Base-by-base conservation (phyloP, 2,888 invertebrate genomes). In the Orchestes rusci region DNA sequence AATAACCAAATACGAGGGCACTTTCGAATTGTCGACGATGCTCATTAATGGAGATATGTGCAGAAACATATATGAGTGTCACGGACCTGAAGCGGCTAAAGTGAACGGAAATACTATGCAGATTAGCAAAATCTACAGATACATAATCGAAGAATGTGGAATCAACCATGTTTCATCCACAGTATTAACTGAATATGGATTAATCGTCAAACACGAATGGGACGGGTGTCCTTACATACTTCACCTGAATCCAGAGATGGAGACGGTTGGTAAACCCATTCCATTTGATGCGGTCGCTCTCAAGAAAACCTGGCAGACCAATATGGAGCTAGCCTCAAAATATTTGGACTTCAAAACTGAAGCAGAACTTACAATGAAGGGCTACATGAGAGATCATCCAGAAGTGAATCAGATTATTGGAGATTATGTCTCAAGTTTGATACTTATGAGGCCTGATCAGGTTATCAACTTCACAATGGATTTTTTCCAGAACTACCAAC, bases 131-230 rank as follows among this genome's bases (percentile, higher is more conserved):
- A 71, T 80, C 33, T 73, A 76, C 56, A 70, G 79, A 10, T 75
- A 71, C 52, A 72, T 79, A 40, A 69, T 75, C 31, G 75, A 76
- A 59, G 70, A 75, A 41, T 70, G 72, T 43, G 75, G 76, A 38
- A 64, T 68, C 41, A 56, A 71, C 43, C 74, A 76, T 59, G 70
- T 72, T 52, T 71, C 73, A 7, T 61, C 72, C 52, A 76, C 76
- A 8, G 66, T 75, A n/a, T 63, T 80, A 30, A 73, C 75, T 36
- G 59, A 73, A 13, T 63, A 69, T 63, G 79, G 43, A 16, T 29
- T 42, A 57, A 72, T 77, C 18, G 65, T 81, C 13, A 73, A 71
- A 51, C 77, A 80, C 49, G 76, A 80, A 61, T 80, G 79, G 78
- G 71, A 74, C 5, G 70, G 73, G 44, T 72, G 71, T 43, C 66